phyloP scores from a whole-genome alignment of 2,888 invertebrate species.

The Meganola albula region DNA sequence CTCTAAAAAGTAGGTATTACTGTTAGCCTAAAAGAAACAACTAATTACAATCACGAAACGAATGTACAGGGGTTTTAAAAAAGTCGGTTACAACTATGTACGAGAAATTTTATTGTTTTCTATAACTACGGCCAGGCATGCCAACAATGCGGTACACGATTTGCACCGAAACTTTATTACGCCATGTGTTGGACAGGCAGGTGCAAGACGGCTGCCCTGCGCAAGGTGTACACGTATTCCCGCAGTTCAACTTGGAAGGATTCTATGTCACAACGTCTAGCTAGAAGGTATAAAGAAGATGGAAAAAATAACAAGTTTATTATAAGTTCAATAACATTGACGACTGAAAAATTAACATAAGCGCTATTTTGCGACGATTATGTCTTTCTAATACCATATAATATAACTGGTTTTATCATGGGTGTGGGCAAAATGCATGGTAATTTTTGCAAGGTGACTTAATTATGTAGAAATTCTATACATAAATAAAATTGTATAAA shows the following conservation, averaged over 20 bases:
- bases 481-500: neutral
- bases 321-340: conserved; percentile 33
- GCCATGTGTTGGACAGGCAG: conserved; percentile 67
- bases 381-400: conserved; percentile 26
- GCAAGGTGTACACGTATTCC: conserved; percentile 70
- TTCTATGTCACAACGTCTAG: conserved; percentile 33
- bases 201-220: conserved; percentile 47
- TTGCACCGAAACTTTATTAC: conserved; percentile 57
- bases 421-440: neutral
- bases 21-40: too few relatives aligned
- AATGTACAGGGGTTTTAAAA: too few relatives aligned
- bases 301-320: conserved; percentile 37
- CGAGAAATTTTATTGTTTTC: too few relatives aligned
- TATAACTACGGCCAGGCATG: too few relatives aligned
- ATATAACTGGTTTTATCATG: conserved; percentile 27
- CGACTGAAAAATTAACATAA: conserved; percentile 42
- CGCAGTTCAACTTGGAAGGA: conserved; percentile 45
- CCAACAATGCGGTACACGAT: conserved; percentile 51
- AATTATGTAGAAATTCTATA: neutral
- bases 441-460: neutral
- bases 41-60: too few relatives aligned
- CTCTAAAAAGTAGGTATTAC: too few relatives aligned
- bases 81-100: too few relatives aligned
- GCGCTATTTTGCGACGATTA: conserved; percentile 37
- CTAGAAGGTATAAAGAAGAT: conserved; percentile 4